These are phyloP conservation scores for Lathronympha strigana DNA, from an alignment of 2,888 invertebrate species.

Conservation along the genomic window DNA sequence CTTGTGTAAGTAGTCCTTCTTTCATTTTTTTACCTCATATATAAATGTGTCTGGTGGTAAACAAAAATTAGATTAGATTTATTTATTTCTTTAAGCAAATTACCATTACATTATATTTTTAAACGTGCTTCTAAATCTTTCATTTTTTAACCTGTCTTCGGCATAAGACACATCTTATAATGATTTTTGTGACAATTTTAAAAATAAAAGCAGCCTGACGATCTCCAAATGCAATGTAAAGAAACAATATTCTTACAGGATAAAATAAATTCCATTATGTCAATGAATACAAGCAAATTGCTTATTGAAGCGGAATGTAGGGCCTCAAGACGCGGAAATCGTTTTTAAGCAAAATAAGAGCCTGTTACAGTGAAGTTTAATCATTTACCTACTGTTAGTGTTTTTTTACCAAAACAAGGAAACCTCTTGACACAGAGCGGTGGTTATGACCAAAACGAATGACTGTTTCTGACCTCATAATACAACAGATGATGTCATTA, in stretches of 20 bases:
- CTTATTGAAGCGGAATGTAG: constrained; percentile 34
- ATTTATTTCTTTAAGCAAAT: not conserved
- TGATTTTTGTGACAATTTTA: no score
- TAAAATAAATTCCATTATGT: constrained; percentile 12
- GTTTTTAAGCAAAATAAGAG: constrained; percentile 23
- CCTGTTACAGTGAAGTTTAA: constrained; percentile 28
- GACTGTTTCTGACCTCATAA: constrained; percentile 43
- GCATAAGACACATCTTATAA: no score
- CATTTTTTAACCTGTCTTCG: no score
- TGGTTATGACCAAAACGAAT: constrained; percentile 39
- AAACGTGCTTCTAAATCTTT: no score
- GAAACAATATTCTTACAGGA: constrained; percentile 9
- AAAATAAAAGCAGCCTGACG: not conserved
- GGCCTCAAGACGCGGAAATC: constrained; percentile 30
- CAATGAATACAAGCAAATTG: constrained; percentile 22
- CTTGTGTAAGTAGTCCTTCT: not conserved
- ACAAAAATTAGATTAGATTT: no score
- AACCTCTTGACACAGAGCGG: constrained; percentile 27
- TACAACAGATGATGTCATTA: constrained; percentile 42
- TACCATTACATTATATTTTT: no score
- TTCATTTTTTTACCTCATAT: no score
- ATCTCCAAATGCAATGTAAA: not conserved
- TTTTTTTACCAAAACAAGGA: constrained; percentile 38
- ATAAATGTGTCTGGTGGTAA: no score
- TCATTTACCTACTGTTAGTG: constrained; percentile 15